Evolutionary conservation across 37 sponge, comb jelly and placozoan genomes (phyloP), one percentile per base, ranked within the genome.

Genomic region (Eunapius fragilis): DNA sequence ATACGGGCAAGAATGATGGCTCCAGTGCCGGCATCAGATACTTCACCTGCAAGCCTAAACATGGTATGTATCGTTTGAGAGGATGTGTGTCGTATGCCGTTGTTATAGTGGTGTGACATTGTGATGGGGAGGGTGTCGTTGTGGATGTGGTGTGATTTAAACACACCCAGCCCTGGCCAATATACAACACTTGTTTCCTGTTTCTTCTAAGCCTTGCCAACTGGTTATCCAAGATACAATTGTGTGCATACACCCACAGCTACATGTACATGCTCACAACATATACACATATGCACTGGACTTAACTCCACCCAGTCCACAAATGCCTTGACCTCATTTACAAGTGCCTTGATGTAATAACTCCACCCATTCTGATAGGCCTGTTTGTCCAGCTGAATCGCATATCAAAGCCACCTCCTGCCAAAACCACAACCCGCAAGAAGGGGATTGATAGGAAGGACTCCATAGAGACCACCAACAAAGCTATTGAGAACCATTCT

Each of bases 1-100:
- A 88, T 22, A 74, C 84, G 12, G 99, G 99, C 28, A 98, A 95
- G 87, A 92, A 96, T 77, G 93, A 98, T 76, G 99, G 99, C 6
- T 92, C 95, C 3, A 87, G 88, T 26, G 90, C 86, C 30, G 97
- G 97, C 31, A 91, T 89, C n/a, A 85, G 89, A n/a, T 98, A 96
- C 84, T 98, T 98, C 89, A 88, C 92, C 68, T 96, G 97, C 75
- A 86, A 89, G 80, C 80, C 90, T 27, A 93, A 96, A 25, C 86
- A 85, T 78, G 99, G 99, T 48, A 33, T 48, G 86, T 45, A 32
- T 30, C n/a, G 10, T 32, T 7, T 77, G 41, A 26, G 3, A 26
- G 13, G 17, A 22, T 11, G 14, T n/a, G n/a, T n/a, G n/a, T n/a
- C n/a, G n/a, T n/a, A n/a, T n/a, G n/a, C n/a, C n/a, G n/a, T n/a